Base-by-base conservation (phyloP, 64 coral and sea anemone species). In the Hydrozoanthus tunicans region DNA sequence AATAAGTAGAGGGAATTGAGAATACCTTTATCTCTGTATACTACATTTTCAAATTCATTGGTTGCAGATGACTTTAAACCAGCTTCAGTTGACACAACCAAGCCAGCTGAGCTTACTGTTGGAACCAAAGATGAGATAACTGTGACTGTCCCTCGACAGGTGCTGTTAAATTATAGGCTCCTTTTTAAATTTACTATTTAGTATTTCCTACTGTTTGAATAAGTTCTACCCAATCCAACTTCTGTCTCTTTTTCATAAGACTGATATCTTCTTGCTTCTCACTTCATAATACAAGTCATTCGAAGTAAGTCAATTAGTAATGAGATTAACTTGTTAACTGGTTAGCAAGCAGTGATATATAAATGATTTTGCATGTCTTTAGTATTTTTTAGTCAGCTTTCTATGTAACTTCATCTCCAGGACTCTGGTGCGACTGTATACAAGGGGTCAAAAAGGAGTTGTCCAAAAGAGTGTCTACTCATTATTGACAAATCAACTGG, bases 51-150 rank as follows among this genome's bases (percentile, higher is more conserved):
- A 43, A 43, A 43, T 43, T 43, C 32, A 43, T 79, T 27, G 23
- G 59, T 81, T 80, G n/a, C 59, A 98, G 96, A 99, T 94, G 97
- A 99, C 74, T 99, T 99, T 81, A 99, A 99, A 66, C 97, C 97
- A 23, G 97, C 97, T 11, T 99, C 97, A 92, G 94, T 99, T 86
- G 97, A 99, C 58, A 91, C 94, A 81, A 90, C 94, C 64, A 95
- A 93, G 78, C 89, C 97, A 64, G 94, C 86, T 80, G 92, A 93
- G 59, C 97, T 99, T 92, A 94, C 89, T 67, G 97, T 99, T 71
- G 94, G 97, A 74, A 65, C 95, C 7, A 94, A 90, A 90, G 88
- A 93, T 94, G 97, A 99, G 56, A 83, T 99, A 5, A 99, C 89
- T 71, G 94, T 99, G 13, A 94, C 94, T 43, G 94, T 99, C 67